These are phyloP conservation scores for Lasiurus cinereus DNA, from an alignment of 2,113 vertebrate species.

Conservation along the genomic window DNA sequence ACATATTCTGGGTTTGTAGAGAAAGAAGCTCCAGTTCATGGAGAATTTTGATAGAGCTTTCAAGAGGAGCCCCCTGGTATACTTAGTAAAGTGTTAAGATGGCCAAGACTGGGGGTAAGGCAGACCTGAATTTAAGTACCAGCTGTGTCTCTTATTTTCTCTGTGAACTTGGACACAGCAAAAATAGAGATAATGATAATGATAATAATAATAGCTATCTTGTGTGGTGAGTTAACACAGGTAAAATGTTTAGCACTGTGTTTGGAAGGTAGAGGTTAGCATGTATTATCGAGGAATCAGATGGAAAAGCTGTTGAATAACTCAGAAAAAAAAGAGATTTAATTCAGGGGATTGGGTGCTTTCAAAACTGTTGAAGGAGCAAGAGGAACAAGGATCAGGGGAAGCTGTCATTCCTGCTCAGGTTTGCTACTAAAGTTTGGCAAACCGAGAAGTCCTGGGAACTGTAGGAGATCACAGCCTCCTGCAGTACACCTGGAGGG, in stretches of 20 bases:
- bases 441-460: background rate
- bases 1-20: background rate
- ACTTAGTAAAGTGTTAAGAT: too few species aligned
- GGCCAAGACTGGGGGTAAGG: background rate
- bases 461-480: background rate
- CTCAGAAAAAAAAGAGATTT: background rate
- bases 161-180: background rate
- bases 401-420: background rate
- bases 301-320: background rate
- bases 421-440: background rate
- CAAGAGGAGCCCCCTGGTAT: background rate
- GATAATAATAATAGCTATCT: background rate
- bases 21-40: too few species aligned
- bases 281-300: background rate
- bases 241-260: background rate
- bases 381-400: background rate
- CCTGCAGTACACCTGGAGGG: background rate
- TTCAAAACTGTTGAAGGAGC: background rate
- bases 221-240: rapidly evolving
- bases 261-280: background rate
- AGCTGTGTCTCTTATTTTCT: background rate
- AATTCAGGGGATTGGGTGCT: background rate
- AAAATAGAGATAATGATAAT: rapidly evolving
- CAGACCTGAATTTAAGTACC: too few species aligned
- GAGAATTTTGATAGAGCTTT: background rate